Conservation (phyloP, 2,113 vertebrate genomes). For the Hippoglossus stenolepis region DNA sequence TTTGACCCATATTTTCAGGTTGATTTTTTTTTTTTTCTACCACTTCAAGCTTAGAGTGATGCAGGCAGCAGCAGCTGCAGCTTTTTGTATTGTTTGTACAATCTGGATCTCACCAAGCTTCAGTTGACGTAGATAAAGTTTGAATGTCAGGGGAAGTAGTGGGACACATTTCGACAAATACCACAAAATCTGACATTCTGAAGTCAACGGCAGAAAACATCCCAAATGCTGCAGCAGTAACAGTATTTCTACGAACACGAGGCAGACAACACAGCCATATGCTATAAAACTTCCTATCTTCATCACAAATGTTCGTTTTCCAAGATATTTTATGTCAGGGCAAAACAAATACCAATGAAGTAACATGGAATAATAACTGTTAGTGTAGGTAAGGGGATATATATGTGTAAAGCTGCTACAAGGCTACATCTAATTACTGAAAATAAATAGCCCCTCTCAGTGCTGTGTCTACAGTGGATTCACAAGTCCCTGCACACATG, state of each 20-base stretch:
- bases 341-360: too few species aligned
- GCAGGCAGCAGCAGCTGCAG: neutral
- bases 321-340: neutral
- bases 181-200: too few species aligned
- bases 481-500: conserved; percentile 18
- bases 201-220: too few species aligned
- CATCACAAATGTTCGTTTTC: neutral
- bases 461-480: conserved; percentile 2
- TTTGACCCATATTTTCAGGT: conserved; percentile 31
- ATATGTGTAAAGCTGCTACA: neutral
- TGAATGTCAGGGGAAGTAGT: conserved; percentile 11
- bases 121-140: neutral
- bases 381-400: too few species aligned
- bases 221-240: neutral
- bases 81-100: neutral
- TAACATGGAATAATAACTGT: neutral
- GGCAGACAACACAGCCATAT: neutral
- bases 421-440: conserved; percentile 1
- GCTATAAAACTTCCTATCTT: neutral
- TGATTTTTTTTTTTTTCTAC: conserved; percentile 39
- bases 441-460: conserved; percentile 17
- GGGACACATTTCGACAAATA: neutral
- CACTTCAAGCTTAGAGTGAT: conserved; percentile 25
- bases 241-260: neutral
- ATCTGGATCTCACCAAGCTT: neutral